These are phyloP conservation scores for Xiphophorus maculatus DNA, from an alignment of 2,113 vertebrate species.

Conservation along the genomic window DNA sequence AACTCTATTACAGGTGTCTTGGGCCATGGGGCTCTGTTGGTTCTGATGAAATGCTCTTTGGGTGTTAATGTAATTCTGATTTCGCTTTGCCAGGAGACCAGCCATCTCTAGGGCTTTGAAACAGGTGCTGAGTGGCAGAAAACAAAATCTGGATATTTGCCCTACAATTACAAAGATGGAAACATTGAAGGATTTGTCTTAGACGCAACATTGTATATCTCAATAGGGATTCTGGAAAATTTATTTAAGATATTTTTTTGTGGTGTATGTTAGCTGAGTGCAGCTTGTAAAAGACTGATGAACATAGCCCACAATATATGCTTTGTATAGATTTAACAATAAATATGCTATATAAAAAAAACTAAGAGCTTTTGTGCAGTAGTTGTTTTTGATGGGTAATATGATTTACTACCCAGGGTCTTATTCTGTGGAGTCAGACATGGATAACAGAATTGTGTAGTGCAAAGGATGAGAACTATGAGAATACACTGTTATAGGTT, in stretches of 20 bases:
- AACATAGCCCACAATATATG: slow-evolving; percentile 13
- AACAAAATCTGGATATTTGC: slow-evolving; percentile 60
- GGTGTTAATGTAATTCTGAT: slow-evolving; percentile 91
- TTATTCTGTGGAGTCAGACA: no score
- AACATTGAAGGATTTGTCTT: slow-evolving; percentile 61
- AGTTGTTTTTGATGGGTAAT: not conserved
- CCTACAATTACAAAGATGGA: slow-evolving; percentile 60
- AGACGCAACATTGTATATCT: slow-evolving; percentile 52
- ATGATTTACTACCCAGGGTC: not conserved
- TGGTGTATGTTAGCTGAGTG: slow-evolving; percentile 28
- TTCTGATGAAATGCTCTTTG: slow-evolving; percentile 86
- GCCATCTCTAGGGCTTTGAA: slow-evolving; percentile 80
- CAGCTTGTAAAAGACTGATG: slow-evolving; percentile 9
- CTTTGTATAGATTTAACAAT: slow-evolving; percentile 18
- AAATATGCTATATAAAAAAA: not conserved
- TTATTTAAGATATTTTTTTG: slow-evolving; percentile 53
- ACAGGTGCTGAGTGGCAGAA: slow-evolving; percentile 57
- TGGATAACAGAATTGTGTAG: no score
- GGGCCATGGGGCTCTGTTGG: slow-evolving; percentile 79
- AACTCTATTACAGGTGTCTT: slow-evolving; percentile 94
- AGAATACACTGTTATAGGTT: no score
- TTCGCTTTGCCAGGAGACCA: slow-evolving; percentile 80
- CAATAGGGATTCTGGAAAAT: slow-evolving; percentile 28
- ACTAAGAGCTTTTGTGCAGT: not conserved
- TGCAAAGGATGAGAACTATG: no score